Evolutionary conservation across 2,888 invertebrate genomes (phyloP).

Genomic region (Netelia virgata): DNA sequence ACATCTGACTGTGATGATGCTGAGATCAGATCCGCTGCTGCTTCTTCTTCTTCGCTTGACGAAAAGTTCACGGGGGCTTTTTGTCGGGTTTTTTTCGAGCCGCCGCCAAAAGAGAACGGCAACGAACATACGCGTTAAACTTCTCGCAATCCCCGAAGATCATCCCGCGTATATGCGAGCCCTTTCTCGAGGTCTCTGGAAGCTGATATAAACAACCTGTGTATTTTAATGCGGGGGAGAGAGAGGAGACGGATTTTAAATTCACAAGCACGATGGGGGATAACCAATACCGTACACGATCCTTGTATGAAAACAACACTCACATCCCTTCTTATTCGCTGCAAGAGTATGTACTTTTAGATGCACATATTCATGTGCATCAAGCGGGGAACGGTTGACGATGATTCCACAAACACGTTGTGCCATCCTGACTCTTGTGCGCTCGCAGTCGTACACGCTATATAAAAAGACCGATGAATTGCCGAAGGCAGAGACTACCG

Average conservation of each 20-base stretch:
- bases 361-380: slow-evolving; percentile 6
- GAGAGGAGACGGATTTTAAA: slow-evolving; percentile 54
- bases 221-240: slow-evolving; percentile 4
- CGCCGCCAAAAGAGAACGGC: slow-evolving; percentile 56
- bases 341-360: background rate
- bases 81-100: slow-evolving; percentile 24
- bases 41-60: slow-evolving; percentile 23
- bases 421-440: slow-evolving; percentile 27
- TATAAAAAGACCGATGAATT: slow-evolving; percentile 62
- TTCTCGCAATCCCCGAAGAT: background rate
- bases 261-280: slow-evolving; percentile 37
- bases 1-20: slow-evolving; percentile 19
- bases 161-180: slow-evolving; percentile 15
- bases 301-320: slow-evolving; percentile 25
- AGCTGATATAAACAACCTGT: background rate
- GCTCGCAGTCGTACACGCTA: slow-evolving; percentile 34
- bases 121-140: background rate
- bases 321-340: slow-evolving; percentile 22
- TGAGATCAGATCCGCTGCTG: background rate
- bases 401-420: slow-evolving; percentile 66
- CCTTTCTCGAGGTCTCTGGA: slow-evolving; percentile 58
- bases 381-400: slow-evolving; percentile 53
- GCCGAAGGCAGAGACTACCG: slow-evolving; percentile 63
- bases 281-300: background rate
- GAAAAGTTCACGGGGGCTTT: slow-evolving; percentile 56